Base-by-base conservation (phyloP, 1,140 invertebrate species). In the Drosophila lini region DNA sequence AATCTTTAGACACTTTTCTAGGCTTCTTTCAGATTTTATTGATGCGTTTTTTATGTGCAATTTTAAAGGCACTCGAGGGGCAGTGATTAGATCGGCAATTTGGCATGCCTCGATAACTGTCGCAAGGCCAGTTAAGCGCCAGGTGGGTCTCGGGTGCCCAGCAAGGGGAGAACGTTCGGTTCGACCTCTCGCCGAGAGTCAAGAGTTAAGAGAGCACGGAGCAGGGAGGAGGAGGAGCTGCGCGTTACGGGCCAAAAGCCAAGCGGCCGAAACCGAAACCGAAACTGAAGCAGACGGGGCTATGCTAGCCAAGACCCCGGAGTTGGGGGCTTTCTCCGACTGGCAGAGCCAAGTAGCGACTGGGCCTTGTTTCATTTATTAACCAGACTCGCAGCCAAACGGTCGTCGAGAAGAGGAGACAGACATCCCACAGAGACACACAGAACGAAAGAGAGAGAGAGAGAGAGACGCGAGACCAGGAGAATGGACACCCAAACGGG, bases 51-150 rank as follows among this genome's bases (percentile, higher is more conserved):
- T 11, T 7, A 34, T 10, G 10, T 11, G 31, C 13, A 22, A 8
- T 22, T 32, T 52, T 22, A 9, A 15, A 15, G 38, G 50, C 59
- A 69, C 60, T 74, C 28, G 5, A 5, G 34, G 9, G 50, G 31
- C 56, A 75, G 44, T 78, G 90, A 91, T 91, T 91, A 90, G 90
- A 91, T 91, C 76, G 78, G 59, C 74, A 82, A 91, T 91, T 91
- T 82, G 76, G 74, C 77, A 88, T 80, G 90, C 53, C 83, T 91
- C 85, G 90, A 88, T 91, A 85, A 73, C 70, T 81, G 79, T 90
- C 82, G 80, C 59, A 79, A 64, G 74, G 82, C 71, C 67, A 69
- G 81, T 70, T 56, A 60, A 62, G 40, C 53, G 53, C 22, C 41
- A 48, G 60, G 38, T 31, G 25, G 25, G 7, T 47, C 22, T 47